Evolutionary conservation across 2,888 invertebrate genomes (phyloP), one percentile per base, ranked within the genome.

Genomic region (Thysanoteuthis rhombus): DNA sequence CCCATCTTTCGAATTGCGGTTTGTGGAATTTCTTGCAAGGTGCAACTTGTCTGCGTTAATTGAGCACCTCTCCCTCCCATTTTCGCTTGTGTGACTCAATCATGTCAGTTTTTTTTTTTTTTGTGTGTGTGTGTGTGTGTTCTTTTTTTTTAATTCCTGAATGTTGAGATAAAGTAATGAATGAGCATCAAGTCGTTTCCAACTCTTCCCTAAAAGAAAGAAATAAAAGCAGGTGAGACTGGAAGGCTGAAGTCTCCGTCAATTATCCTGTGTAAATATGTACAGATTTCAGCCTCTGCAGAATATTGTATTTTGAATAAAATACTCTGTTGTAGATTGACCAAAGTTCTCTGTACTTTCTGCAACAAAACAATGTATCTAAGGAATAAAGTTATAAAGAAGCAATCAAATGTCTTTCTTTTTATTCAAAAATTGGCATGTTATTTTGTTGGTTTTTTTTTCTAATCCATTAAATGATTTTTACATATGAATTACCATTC

Each of bases 1-100:
- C 75, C 8, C 16, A 75, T n/a, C n/a, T 75, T 75, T 75, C 75
- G 75, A 75, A n/a, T n/a, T 75, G n/a, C 12, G 75, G 75, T 75
- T 75, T 75, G 75, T 75, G 75, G n/a, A 75, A n/a, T 75, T 75
- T n/a, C 75, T 75, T 75, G 75, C n/a, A 75, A 75, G 75, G 75
- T 75, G 75, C 36, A 75, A 75, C n/a, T 36, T 75, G 19, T 2
- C 36, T 75, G 75, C 75, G 75, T 75, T 75, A 75, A 75, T 75
- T 75, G 36, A 75, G 75, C 75, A 75, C 36, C 75, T 75, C n/a
- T 10, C 75, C 75, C n/a, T n/a, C 75, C 75, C 75, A n/a, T 32
- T n/a, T 36, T 75, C 75, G n/a, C 75, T n/a, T 10, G 16, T n/a
- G n/a, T 75, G 75, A 75, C 75, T 75, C n/a, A 75, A 75, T 75